Evolutionary conservation across 2,113 vertebrate species (phyloP), one percentile per base, ranked within the genome.

Genomic region (Carlito syrichta): DNA sequence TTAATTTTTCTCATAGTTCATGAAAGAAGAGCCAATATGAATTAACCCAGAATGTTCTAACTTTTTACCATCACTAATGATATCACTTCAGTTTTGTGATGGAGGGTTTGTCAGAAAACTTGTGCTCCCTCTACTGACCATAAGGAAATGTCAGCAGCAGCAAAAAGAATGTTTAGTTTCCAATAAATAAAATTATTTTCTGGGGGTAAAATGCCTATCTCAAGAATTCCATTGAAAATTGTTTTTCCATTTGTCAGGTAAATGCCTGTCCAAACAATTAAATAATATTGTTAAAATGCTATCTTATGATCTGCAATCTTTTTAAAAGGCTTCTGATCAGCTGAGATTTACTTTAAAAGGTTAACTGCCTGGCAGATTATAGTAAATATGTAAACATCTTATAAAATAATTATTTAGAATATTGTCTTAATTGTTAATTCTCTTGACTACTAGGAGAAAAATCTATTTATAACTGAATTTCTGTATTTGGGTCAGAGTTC

Each of bases 81-180:
- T 35, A 89, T 92, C 89, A 95, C 25, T 77, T 90, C 43, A 77
- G 9, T 79, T 95, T 62, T 77, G 27, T 85, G 63, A 93, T 27
- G 50, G 35, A 94, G 6, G 23, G 74, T 62, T 87, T 93, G 73
- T 76, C 52, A 62, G 96, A 90, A 94, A 94, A 89, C 78, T 63
- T 93, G 58, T 96, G 89, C 92, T 97, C 93, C 94, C 92, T 95
- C 95, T 97, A 88, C 85, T 91, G 89, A 96, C 82, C 78, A 92
- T 19, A 92, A 82, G 63, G 12, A 96, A 90, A 96, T 89, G 83
- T 86, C 40, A 91, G 48, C 32, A 93, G 50, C 32, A 89, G 81
- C 54, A 97, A 95, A 76, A 93, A 89, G 45, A 93, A 90, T 66
- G 40, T 77, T 82, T 17, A 79, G 1, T 93, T 94, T 84, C 45